Base-by-base conservation (phyloP, 2,797 vertebrate species). In the Melanotaenia maccullochi region DNA sequence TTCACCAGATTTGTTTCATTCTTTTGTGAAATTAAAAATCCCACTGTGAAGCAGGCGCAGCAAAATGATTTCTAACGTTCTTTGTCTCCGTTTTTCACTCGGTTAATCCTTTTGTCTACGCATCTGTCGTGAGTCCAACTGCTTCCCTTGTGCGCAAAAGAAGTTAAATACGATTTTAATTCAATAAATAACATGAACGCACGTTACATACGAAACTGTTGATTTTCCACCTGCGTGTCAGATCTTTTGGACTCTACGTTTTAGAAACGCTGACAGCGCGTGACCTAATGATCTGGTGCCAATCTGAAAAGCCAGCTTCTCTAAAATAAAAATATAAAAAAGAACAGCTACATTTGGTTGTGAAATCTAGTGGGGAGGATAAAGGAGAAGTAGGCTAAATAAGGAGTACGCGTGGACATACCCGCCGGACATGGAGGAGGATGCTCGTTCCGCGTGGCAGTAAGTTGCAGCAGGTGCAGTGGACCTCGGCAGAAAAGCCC, bases 61-160 rank as follows among this genome's bases (percentile, higher is more conserved):
- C 77, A 74, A 83, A 88, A 87, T 81, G 6, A 79, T 88, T 87
- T 83, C 79, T 84, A 87, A 76, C 86, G 62, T 83, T 89, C 93
- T 93, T 94, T 94, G 92, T 93, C 88, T 91, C 79, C 42, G 78
- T 84, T 90, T 92, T 91, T 91, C 90, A 87, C 67, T 91, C 82
- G 84, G 88, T 89, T 93, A 92, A 89, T 90, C 85, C 93, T 90
- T 93, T 94, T 95, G 93, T 95, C 85, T 92, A 71, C 80, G 89
- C 93, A 94, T 94, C 93, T 94, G 93, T 86, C 75, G 67, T 32
- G 61, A 85, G 76, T 76, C 77, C 82, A 89, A 85, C 90, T 86
- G 88, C 65, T 83, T 86, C 70, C 30, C 71, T 84, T 56, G 66
- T 11, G 60, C 76, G 61, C 79, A 68, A 16, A 24, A 78, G 9